phyloP scores from a whole-genome alignment of 1,140 invertebrate genomes.

The Pseudomyrmex concolor region DNA sequence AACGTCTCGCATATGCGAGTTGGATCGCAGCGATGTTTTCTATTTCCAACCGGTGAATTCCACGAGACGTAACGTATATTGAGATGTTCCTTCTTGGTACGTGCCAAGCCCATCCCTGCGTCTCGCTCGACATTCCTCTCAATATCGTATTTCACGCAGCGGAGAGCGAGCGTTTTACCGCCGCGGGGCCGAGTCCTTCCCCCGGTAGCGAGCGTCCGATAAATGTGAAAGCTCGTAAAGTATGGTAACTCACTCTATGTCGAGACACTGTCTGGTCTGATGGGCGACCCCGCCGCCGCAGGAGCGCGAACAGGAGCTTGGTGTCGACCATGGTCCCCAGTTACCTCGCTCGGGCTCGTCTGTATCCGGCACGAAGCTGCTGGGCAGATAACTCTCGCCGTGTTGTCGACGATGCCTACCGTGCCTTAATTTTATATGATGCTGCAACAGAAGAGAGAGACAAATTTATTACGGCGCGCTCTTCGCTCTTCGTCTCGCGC shows the following conservation, averaged over 20 bases:
- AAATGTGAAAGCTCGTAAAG: background rate
- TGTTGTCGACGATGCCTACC: slow-evolving; percentile 89
- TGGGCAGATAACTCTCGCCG: slow-evolving; percentile 89
- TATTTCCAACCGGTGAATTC: background rate
- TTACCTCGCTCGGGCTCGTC: slow-evolving; percentile 87
- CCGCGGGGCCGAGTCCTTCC: background rate
- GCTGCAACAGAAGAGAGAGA: slow-evolving; percentile 76
- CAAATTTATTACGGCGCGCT: slow-evolving; percentile 53
- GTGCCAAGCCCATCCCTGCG: background rate
- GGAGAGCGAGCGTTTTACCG: background rate
- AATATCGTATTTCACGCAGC: background rate
- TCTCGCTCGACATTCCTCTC: slow-evolving; percentile 30
- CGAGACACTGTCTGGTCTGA: slow-evolving; percentile 90
- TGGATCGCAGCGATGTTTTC: background rate
- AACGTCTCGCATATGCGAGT: background rate
- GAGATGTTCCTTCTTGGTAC: slow-evolving; percentile 6
- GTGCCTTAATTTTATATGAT: slow-evolving; percentile 84
- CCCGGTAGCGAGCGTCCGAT: background rate
- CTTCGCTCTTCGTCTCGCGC: background rate
- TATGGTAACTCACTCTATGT: slow-evolving; percentile 86
- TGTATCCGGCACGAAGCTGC: slow-evolving; percentile 88
- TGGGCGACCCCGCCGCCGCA: slow-evolving; percentile 95
- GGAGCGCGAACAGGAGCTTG: slow-evolving; percentile 92
- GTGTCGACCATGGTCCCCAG: slow-evolving; percentile 92
- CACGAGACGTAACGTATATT: slow-evolving; percentile 11